Base-by-base conservation (phyloP, 1,140 invertebrate genomes). In the Papilio xuthus region DNA sequence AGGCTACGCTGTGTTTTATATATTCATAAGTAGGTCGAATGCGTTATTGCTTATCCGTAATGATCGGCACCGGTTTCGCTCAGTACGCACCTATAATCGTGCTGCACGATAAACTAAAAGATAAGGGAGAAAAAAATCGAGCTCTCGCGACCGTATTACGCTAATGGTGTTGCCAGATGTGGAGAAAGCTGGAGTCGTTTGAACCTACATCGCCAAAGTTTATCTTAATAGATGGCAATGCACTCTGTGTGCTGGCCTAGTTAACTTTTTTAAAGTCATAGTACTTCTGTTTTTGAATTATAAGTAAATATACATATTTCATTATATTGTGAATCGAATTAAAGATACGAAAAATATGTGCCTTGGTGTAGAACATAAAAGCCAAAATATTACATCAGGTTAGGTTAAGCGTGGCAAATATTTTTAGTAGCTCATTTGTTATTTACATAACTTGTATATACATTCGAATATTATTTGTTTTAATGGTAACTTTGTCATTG, bases 11-110 rank as follows among this genome's bases (percentile, higher is more conserved):
- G 23, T 63, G 23, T 60, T 60, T 60, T 60, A 28, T 28, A 63
- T 63, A 67, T 67, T 67, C 60, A 67, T 67, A 67, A 67, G 60
- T 67, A 67, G 60, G 60, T 67, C 60, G 60, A 67, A 67, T 32
- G 60, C 60, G 60, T 67, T 67, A 67, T 67, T 67, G 60, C 60
- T 67, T 67, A 67, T 67, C 60, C 60, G 60, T 67, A 67, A 67
- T 67, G 60, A 67, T 67, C 60, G 60, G 56, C 26, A 28, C 60
- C 60, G 60, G 60, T 67, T 67, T 67, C 56, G 23, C 56, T 63
- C 26, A 13, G 60, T 12, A 67, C 60, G 60, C 60, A 67, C 60
- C 60, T 67, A 67, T 60, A 60, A 60, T 67, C 60, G 60, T 18
- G 26, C 60, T 32, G 60, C 26, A 15, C 26, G 60, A 67, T 67